A percentile compares a stretch with the other conserved stretches of the same genome.
phyloP scores from a whole-genome alignment of 2,113 vertebrate species.

The Mastomys natalensis region DNA sequence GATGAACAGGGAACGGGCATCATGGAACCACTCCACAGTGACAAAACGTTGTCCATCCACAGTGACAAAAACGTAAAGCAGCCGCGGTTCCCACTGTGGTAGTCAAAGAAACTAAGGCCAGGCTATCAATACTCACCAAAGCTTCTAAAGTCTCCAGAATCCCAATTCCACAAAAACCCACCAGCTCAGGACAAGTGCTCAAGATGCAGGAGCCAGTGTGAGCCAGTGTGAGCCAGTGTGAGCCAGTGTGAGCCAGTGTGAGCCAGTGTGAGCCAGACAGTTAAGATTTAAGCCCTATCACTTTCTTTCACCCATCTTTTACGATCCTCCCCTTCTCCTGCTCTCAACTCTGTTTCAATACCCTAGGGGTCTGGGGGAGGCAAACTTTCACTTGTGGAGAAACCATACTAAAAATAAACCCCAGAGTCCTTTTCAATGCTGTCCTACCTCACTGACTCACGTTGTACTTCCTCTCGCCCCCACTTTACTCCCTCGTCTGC shows the following conservation, averaged over 20 bases:
- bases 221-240: background rate
- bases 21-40: background rate
- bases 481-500: background rate
- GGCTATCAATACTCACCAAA: background rate
- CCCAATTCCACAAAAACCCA: background rate
- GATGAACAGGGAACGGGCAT: background rate
- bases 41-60: background rate
- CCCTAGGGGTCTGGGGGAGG: background rate
- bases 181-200: background rate
- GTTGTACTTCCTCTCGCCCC: background rate
- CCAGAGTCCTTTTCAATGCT: background rate
- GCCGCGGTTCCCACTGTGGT: background rate
- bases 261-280: too few species aligned
- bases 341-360: background rate
- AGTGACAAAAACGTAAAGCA: background rate
- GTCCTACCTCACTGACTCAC: background rate
- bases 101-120: background rate
- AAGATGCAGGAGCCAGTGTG: too few species aligned
- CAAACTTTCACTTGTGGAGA: background rate
- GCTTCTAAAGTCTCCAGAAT: background rate
- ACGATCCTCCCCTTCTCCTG: background rate
- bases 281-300: background rate
- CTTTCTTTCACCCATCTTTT: background rate
- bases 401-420: background rate
- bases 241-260: background rate